These are phyloP conservation scores for Agonopterix subpropinquella DNA, from an alignment of 2,888 invertebrate genomes.

Conservation along the genomic window DNA sequence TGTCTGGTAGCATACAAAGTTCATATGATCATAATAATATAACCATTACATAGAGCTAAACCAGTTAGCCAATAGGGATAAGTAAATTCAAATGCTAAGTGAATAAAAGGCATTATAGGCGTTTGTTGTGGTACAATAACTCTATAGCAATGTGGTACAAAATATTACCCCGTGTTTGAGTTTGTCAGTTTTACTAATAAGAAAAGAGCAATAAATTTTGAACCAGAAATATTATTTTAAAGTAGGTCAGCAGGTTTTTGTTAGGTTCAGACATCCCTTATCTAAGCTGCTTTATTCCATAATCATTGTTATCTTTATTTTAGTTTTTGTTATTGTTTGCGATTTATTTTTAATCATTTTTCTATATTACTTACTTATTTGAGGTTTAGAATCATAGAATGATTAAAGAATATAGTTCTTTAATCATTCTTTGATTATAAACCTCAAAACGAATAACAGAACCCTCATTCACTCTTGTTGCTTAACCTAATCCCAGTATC, in stretches of 20 bases:
- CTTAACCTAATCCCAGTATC: background rate
- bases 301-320: background rate
- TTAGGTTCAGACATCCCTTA: background rate
- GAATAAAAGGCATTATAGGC: too few relatives aligned
- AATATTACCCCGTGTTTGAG: too few relatives aligned
- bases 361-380: too few relatives aligned
- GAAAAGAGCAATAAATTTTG: background rate
- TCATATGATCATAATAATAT: background rate
- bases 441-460: background rate
- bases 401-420: too few relatives aligned
- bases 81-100: background rate
- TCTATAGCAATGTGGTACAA: too few relatives aligned
- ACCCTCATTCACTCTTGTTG: background rate
- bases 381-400: too few relatives aligned
- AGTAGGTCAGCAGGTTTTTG: background rate
- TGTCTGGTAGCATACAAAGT: background rate
- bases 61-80: background rate
- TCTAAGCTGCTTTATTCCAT: background rate
- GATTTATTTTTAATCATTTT: background rate
- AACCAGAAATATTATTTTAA: background rate
- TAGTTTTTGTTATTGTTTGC: background rate
- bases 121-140: too few relatives aligned
- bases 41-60: background rate
- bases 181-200: background rate
- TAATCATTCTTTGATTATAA: too few relatives aligned